Evolutionary conservation across 2,797 vertebrate genomes (phyloP).

Genomic region (Sebastes reedi): DNA sequence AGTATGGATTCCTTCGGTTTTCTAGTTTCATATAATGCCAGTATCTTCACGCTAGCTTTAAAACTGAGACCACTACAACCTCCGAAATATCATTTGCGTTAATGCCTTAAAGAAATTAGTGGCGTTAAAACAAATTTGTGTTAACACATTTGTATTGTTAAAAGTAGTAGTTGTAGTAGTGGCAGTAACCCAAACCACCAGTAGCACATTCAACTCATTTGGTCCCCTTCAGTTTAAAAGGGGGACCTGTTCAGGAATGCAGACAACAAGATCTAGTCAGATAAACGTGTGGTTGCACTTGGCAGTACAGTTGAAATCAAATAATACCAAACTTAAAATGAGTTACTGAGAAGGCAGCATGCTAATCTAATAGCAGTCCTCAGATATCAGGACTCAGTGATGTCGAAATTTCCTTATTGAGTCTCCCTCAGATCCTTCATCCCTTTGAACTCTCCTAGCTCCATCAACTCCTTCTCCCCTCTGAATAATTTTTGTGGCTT

Average conservation of each 20-base stretch:
- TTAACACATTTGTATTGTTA: not conserved
- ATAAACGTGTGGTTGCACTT: not conserved
- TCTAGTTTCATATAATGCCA: no score
- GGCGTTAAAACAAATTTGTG: no score
- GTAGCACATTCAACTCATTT: not conserved
- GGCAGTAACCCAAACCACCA: not conserved
- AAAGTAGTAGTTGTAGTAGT: not conserved
- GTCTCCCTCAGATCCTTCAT: conserved; percentile 1
- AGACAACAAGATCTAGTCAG: not conserved
- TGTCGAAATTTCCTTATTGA: not conserved
- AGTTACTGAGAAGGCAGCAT: not conserved
- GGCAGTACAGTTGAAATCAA: not conserved
- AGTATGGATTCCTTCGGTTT: no score
- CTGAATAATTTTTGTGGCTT: not conserved
- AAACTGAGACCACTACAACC: no score
- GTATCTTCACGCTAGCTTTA: no score
- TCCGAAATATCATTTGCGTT: fast-evolving
- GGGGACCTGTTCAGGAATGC: not conserved
- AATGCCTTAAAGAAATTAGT: no score
- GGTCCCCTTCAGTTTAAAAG: not conserved
- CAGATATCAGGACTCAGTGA: not conserved
- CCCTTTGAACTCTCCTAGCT: not conserved
- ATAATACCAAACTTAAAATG: not conserved
- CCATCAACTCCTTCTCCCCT: not conserved
- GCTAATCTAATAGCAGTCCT: not conserved